Percentiles rank a stretch among this genome's conserved stretches.
These are phyloP conservation scores for Galendromus occidentalis DNA, from an alignment of 1,140 invertebrate species.

Conservation along the genomic window DNA sequence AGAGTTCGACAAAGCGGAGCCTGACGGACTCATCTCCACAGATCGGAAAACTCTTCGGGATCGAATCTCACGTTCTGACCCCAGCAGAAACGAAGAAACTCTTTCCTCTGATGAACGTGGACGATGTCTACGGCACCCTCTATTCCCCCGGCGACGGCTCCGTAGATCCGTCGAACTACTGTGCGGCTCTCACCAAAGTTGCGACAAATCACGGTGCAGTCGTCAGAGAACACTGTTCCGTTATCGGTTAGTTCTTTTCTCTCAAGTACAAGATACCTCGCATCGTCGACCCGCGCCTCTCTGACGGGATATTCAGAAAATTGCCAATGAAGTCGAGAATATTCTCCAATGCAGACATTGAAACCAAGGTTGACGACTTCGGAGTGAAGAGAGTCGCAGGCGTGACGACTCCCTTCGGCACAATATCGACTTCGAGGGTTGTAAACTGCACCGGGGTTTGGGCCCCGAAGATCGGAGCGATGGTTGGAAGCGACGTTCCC, in stretches of 20 bases:
- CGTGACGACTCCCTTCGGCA: slow-evolving; percentile 47
- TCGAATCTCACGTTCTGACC: slow-evolving; percentile 48
- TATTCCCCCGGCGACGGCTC: slow-evolving; percentile 59
- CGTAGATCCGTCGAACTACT: slow-evolving; percentile 53
- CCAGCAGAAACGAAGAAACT: slow-evolving; percentile 47
- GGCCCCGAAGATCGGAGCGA: slow-evolving; percentile 47
- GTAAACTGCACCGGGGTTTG: slow-evolving; percentile 52
- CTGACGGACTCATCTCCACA: slow-evolving; percentile 13
- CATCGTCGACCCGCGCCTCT: too few species aligned
- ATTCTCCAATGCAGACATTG: slow-evolving; percentile 32
- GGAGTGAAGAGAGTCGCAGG: slow-evolving; percentile 45
- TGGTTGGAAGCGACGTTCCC: slow-evolving; percentile 48
- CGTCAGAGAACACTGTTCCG: slow-evolving; percentile 28
- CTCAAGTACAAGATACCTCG: too few species aligned
- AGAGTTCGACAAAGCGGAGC: not conserved
- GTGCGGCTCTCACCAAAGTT: slow-evolving; percentile 45
- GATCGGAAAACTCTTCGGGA: slow-evolving; percentile 46
- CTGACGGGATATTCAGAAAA: too few species aligned
- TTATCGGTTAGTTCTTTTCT: not conserved
- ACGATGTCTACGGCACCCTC: slow-evolving; percentile 47
- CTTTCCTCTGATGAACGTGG: slow-evolving; percentile 55
- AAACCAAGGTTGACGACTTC: slow-evolving; percentile 39
- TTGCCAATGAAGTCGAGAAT: not conserved
- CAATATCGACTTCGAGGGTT: slow-evolving; percentile 48
- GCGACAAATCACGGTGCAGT: slow-evolving; percentile 46